These are phyloP conservation scores for Ctenopoma kingsleyae DNA, from an alignment of 2,797 vertebrate genomes.

Conservation along the genomic window DNA sequence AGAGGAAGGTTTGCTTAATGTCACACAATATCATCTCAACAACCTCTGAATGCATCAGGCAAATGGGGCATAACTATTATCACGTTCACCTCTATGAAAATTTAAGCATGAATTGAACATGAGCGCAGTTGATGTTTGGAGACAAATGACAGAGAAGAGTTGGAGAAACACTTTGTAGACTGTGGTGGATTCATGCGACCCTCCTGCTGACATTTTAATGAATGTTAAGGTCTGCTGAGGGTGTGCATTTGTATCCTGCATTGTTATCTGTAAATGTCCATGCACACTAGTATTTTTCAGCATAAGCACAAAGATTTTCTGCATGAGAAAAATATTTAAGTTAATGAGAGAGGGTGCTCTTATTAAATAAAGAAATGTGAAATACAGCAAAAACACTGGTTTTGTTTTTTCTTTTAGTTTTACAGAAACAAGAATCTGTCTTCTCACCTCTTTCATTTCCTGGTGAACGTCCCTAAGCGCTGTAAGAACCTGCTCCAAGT, in stretches of 20 bases:
- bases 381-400: too few relatives aligned
- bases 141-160: conserved; percentile 36
- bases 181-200: conserved; percentile 35
- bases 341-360: conserved; percentile 30
- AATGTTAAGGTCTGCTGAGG: conserved; percentile 71
- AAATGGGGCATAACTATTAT: conserved; percentile 72
- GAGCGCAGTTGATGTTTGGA: conserved; percentile 30
- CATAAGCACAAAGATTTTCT: conserved; percentile 46
- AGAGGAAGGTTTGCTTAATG: conserved; percentile 51
- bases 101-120: conserved; percentile 13
- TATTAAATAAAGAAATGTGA: conserved; percentile 5
- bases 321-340: conserved; percentile 37
- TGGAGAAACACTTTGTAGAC: conserved; percentile 46
- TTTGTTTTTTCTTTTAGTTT: neutral
- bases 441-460: conserved; percentile 88
- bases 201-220: conserved; percentile 66
- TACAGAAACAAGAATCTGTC: conserved; percentile 1
- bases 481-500: conserved; percentile 83
- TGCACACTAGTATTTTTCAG: conserved; percentile 47
- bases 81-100: conserved; percentile 47
- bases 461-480: conserved; percentile 84
- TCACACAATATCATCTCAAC: conserved; percentile 61
- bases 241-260: conserved; percentile 49
- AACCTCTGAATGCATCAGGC: conserved; percentile 60
- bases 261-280: conserved; percentile 56